Evolutionary conservation across 2,797 vertebrate species (phyloP).

Genomic region (Periophthalmus magnuspinnatus): DNA sequence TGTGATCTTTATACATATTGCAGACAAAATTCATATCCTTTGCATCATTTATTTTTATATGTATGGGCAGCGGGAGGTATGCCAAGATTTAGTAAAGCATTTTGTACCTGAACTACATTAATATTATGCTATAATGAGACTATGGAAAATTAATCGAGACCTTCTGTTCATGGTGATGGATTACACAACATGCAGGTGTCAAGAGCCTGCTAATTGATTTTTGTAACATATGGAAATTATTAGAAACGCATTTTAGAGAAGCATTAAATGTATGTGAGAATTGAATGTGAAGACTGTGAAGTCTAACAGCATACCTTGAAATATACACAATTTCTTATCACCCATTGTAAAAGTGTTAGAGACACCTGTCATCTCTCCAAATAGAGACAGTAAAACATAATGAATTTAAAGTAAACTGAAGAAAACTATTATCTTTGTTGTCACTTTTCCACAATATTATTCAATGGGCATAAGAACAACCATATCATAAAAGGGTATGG

Average conservation of each 20-base stretch:
- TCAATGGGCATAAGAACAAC: not conserved
- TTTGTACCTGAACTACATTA: slow-evolving; percentile 1
- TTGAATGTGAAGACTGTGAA: not conserved
- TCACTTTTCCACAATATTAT: not conserved
- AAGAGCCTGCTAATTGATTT: slow-evolving; percentile 59
- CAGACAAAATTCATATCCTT: not conserved
- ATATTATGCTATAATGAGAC: slow-evolving; percentile 22
- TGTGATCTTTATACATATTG: not conserved
- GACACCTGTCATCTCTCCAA: not conserved
- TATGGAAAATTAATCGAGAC: slow-evolving; percentile 32
- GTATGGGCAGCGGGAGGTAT: not conserved
- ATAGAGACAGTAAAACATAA: not conserved
- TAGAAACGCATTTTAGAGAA: slow-evolving; percentile 26
- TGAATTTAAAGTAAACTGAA: not conserved
- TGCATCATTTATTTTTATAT: not conserved
- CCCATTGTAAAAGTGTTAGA: not conserved
- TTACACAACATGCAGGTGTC: slow-evolving; percentile 52
- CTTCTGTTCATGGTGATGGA: slow-evolving; percentile 40
- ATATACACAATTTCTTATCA: not conserved
- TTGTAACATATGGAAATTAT: slow-evolving; percentile 50
- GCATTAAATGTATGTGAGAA: slow-evolving; percentile 8
- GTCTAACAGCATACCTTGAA: not conserved
- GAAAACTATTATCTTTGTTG: not conserved
- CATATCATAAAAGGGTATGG: not conserved
- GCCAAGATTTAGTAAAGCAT: slow-evolving; percentile 1